Conservation (phyloP, 2,888 invertebrate genomes). For the Caenorhabditis sulstoni region DNA sequence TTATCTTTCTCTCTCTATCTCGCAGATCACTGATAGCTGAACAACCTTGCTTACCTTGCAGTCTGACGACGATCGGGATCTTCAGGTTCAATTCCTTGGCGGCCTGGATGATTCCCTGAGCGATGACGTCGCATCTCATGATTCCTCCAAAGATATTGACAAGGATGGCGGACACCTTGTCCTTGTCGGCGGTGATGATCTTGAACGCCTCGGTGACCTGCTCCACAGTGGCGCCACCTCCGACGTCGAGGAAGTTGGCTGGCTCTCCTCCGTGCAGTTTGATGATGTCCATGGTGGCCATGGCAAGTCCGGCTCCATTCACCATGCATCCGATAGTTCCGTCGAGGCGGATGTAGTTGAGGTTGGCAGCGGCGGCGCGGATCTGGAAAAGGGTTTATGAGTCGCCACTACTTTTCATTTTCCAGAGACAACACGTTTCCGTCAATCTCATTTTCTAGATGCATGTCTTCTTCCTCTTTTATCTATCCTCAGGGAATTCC, state of each 20-base stretch:
- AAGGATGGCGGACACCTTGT: slow-evolving; percentile 86
- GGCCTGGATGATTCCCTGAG: slow-evolving; percentile 94
- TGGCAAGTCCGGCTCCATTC: slow-evolving; percentile 98
- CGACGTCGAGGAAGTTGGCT: slow-evolving; percentile 98
- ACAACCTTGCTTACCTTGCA: too few species aligned
- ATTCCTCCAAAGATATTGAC: slow-evolving; percentile 99
- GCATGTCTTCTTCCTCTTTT: background rate
- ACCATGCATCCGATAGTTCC: slow-evolving; percentile 97
- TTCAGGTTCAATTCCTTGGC: slow-evolving; percentile 88
- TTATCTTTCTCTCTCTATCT: too few species aligned
- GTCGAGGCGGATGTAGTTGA: slow-evolving; percentile 97
- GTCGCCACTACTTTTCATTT: background rate
- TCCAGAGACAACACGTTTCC: background rate
- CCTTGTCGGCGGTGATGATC: slow-evolving; percentile 87
- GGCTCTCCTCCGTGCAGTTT: slow-evolving; percentile 95
- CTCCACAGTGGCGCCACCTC: slow-evolving; percentile 94
- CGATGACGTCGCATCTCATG: slow-evolving; percentile 97
- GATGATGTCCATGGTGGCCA: slow-evolving; percentile 99
- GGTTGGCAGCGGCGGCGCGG: slow-evolving; percentile 91
- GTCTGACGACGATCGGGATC: slow-evolving; percentile 92
- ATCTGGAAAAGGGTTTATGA: too few species aligned
- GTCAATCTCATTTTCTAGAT: background rate
- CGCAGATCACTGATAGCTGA: too few species aligned
- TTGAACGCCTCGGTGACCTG: slow-evolving; percentile 87
- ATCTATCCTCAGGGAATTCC: slow-evolving; percentile 9